Base-by-base conservation (phyloP, 1,140 invertebrate species). In the Lasioglossum albipes region DNA sequence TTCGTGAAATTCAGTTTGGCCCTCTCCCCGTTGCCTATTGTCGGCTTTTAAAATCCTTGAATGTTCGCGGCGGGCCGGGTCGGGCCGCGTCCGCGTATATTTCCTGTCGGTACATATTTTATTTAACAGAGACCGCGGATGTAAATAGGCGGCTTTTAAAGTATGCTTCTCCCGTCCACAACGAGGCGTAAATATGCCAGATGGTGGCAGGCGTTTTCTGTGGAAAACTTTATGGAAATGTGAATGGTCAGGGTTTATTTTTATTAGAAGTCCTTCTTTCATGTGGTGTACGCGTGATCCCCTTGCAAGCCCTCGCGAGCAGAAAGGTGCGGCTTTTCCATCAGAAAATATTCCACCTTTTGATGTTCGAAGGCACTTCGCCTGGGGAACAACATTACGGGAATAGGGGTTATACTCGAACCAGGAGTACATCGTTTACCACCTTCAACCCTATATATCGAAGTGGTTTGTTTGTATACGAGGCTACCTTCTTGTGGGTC, bases 291-390 rank as follows among this genome's bases (percentile, higher is more conserved):
- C 79, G 62, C 75, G 59, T 66, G 68, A 62, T 78, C 74, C 84
- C 68, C 83, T 76, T 73, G 67, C 79, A 27, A 57, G 41, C 49
- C 22, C 72, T 31, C 52, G 49, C 84, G 54, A 66, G 69, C 68
- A 57, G 57, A 82, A 75, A 68, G 77, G 71, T 59, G 67, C 67
- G 76, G 76, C 81, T 81, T 84, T 87, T 87, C 87, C 88, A 89
- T 87, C 86, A 87, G 81, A 69, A 87, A 87, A 89, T 89, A 89
- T 88, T 85, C 81, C 72, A 52, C 83, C 88, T 84, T 89, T 89
- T 89, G 88, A 89, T 89, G 86, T 86, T 87, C 84, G 84, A 89
- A 89, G 87, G 77, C 81, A 88, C 85, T 87, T 89, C 83, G 77
- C 74, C 74, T 31, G 31, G 75, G 69, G 82, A 89, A 88, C 82